These are phyloP conservation scores for Intellagama lesueurii DNA, from an alignment of 2,797 vertebrate genomes.

Conservation along the genomic window DNA sequence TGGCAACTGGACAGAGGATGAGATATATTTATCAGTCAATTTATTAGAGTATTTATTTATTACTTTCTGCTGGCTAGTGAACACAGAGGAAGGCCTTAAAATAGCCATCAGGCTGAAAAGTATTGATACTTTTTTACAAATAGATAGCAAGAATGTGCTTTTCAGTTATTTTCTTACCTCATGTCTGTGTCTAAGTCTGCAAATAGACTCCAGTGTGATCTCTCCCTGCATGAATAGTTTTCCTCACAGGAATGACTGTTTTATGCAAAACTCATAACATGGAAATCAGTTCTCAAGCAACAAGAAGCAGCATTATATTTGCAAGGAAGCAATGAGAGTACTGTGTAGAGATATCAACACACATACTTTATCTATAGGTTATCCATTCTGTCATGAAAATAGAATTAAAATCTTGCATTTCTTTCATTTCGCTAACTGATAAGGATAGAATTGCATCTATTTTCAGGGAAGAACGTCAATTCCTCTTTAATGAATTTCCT, in stretches of 20 bases:
- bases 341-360: constrained; percentile 46
- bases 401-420: constrained; percentile 61
- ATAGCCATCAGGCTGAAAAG: too few species aligned
- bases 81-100: too few species aligned
- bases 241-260: not conserved
- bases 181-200: not conserved
- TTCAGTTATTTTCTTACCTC: too few species aligned
- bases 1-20: too few species aligned
- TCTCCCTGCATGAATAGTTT: not conserved
- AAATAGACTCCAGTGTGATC: not conserved
- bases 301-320: constrained; percentile 3
- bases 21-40: too few species aligned
- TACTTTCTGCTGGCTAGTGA: too few species aligned
- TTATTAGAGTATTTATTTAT: too few species aligned
- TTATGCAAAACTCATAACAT: not conserved
- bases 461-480: constrained; percentile 79
- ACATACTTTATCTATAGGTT: constrained; percentile 48
- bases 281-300: not conserved
- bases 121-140: too few species aligned
- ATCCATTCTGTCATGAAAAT: constrained; percentile 65
- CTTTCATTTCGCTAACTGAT: constrained; percentile 74
- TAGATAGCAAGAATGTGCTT: too few species aligned
- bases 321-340: constrained; percentile 52
- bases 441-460: constrained; percentile 72
- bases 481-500: constrained; percentile 82